Percentiles rank a stretch among this genome's conserved stretches.
Evolutionary conservation across 1,140 invertebrate species (phyloP).

Genomic region (Chymomyza costata): DNA sequence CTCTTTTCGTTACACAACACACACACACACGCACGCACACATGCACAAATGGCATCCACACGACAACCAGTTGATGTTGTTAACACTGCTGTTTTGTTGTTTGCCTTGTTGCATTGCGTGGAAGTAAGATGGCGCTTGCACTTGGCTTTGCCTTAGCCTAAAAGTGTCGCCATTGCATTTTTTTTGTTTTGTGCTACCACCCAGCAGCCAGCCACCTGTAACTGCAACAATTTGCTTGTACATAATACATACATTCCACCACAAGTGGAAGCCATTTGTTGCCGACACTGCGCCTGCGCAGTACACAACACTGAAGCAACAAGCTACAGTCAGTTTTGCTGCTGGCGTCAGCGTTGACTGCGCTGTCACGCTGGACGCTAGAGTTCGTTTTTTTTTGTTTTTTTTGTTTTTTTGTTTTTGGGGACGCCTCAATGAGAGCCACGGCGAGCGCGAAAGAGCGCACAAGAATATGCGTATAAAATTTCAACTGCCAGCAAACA

Average conservation of each 20-base stretch:
- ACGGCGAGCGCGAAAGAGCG: conserved; percentile 20
- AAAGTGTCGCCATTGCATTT: conserved; percentile 14
- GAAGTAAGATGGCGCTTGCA: conserved; percentile 10
- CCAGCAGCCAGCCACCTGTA: conserved; percentile 52
- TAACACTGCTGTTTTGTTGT: conserved; percentile 12
- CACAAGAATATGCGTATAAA: conserved; percentile 25
- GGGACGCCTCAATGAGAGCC: conserved; percentile 11
- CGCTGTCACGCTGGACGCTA: too few species aligned
- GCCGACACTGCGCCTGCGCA: conserved; percentile 47
- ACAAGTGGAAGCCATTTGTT: conserved; percentile 50
- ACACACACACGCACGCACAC: too few species aligned
- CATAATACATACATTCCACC: too few species aligned
- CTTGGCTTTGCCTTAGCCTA: conserved; percentile 26
- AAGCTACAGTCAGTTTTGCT: conserved; percentile 32
- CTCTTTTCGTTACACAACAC: conserved; percentile 7
- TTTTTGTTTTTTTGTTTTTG: too few species aligned
- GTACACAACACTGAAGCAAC: conserved; percentile 66
- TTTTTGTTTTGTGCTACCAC: conserved; percentile 30
- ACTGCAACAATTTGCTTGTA: conserved; percentile 26
- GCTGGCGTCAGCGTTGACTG: background rate
- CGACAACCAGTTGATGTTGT: conserved; percentile 50
- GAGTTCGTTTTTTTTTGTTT: too few species aligned
- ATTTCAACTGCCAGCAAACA: conserved; percentile 8
- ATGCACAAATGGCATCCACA: conserved; percentile 39
- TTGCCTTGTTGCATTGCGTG: conserved; percentile 3